Evolutionary conservation across 2,113 vertebrate species (phyloP), one percentile per base, ranked within the genome.

Genomic region (Siniperca knerii): DNA sequence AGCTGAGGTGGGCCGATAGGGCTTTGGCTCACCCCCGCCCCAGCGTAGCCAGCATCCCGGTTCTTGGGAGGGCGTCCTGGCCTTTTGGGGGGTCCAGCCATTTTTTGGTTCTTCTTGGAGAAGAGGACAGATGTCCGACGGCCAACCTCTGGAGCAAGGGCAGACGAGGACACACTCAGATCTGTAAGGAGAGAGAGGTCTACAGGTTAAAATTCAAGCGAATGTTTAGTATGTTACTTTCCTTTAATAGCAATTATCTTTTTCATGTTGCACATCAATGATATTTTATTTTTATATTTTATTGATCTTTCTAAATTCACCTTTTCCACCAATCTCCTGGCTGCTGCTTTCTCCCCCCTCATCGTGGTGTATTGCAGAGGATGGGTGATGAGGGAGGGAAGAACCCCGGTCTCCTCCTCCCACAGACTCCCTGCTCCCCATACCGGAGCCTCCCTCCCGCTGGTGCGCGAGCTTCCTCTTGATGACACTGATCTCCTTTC

Each of bases 301-400:
- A 25, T 25, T 25, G 25, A 52, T 82, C 40, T 44, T 81, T n/a
- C 5, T 40, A 54, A 9, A 74, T 57, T n/a, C 57, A 96, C 96
- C 96, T 85, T 96, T 96, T 70, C 92, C 92, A 81, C 97, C 93
- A 21, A 97, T 98, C 94, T 99, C 98, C 91, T 99, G 98, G 94
- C 98, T 99, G 95, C 98, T 99, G 96, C 98, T 99, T 95, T 99
- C 98, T 57, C 98, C 98, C 0, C 97, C 97, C 61, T 98, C 98
- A 4, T 98, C 98, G 81, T 98, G 94, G 94, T 96, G 95, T 89
- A 97, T 33, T 84, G 92, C 77, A 91, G 96, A 91, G 89, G 96
- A 92, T 70, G 94, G 74, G 79, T 95, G 96, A 82, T 95, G 96
- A 2, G 91, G 89, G 25, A 95, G 93, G 21, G 90, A 90, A 5